A percentile compares a stretch with the other conserved stretches of the same genome.
Evolutionary conservation across 2,888 invertebrate genomes (phyloP).

Genomic region (Syrphus vitripennis): DNA sequence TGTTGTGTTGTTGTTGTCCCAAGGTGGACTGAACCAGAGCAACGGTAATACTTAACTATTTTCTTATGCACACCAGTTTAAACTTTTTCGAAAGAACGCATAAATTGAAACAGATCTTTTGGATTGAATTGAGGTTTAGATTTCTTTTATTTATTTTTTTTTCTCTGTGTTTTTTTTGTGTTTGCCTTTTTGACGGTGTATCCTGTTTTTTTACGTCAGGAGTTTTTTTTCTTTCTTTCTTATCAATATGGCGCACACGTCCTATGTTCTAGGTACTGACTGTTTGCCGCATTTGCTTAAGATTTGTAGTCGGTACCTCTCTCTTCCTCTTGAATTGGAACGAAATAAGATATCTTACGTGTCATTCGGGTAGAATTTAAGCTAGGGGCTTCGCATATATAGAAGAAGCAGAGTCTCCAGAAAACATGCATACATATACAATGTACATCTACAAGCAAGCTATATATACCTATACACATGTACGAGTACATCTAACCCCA

Average conservation of each 20-base stretch:
- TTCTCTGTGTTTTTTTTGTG: not conserved
- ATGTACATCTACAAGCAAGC: not conserved
- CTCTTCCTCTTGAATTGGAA: not conserved
- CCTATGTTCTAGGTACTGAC: slow-evolving; percentile 46
- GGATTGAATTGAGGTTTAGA: slow-evolving; percentile 65
- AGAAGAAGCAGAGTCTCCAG: slow-evolving; percentile 21
- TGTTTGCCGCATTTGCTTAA: slow-evolving; percentile 68
- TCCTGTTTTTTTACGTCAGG: not conserved
- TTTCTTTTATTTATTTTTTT: slow-evolving; percentile 17
- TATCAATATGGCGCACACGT: slow-evolving; percentile 71
- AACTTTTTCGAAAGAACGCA: slow-evolving; percentile 42
- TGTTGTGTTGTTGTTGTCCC: not conserved
- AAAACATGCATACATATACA: not conserved
- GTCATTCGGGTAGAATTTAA: slow-evolving; percentile 24
- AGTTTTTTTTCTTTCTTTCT: slow-evolving; percentile 36
- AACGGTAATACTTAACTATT: slow-evolving; percentile 37
- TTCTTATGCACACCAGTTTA: slow-evolving; percentile 61
- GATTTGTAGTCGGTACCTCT: slow-evolving; percentile 56
- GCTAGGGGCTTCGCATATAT: slow-evolving; percentile 1
- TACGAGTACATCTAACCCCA: not conserved
- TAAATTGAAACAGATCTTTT: slow-evolving; percentile 70
- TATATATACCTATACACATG: not conserved
- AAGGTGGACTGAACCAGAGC: slow-evolving; percentile 19
- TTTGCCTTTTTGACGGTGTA: slow-evolving; percentile 14
- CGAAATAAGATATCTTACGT: slow-evolving; percentile 55